These are phyloP conservation scores for Nestor notabilis DNA, from an alignment of 2,113 vertebrate species.

Conservation along the genomic window DNA sequence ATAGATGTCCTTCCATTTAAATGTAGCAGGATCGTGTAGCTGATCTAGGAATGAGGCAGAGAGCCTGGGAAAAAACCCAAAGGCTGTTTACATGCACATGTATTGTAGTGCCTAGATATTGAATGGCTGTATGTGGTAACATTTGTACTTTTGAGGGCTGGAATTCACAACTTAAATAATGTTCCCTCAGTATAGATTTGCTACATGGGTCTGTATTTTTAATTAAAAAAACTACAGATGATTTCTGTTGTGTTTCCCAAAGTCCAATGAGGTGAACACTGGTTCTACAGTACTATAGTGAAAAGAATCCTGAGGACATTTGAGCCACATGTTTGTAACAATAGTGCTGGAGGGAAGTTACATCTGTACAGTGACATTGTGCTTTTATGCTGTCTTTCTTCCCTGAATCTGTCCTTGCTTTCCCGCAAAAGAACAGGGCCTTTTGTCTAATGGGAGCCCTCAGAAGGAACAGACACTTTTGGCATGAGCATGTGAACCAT, in stretches of 20 bases:
- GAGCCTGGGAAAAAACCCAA: not conserved
- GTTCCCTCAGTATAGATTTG: not conserved
- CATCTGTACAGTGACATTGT: not conserved
- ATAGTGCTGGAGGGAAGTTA: not conserved
- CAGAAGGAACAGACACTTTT: not conserved
- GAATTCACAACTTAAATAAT: not conserved
- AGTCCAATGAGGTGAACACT: not conserved
- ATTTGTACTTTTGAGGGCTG: not conserved
- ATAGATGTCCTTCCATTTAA: not conserved
- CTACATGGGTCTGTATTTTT: not conserved
- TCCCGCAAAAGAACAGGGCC: not conserved
- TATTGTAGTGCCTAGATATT: not conserved
- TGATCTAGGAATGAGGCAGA: not conserved
- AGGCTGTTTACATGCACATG: not conserved
- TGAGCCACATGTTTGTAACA: not conserved
- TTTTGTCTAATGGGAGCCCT: not conserved
- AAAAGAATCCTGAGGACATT: rapidly evolving
- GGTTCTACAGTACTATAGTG: not conserved
- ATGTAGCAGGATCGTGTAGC: not conserved
- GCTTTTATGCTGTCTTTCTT: not conserved
- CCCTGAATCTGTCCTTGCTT: not conserved
- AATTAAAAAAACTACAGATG: not conserved
- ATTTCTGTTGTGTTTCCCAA: not conserved
- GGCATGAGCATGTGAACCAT: not conserved
- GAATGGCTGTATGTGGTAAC: rapidly evolving